A percentile compares a stretch with the other conserved stretches of the same genome.
Evolutionary conservation across 2,888 invertebrate species (phyloP).

Genomic region (Tenthredo distinguenda): DNA sequence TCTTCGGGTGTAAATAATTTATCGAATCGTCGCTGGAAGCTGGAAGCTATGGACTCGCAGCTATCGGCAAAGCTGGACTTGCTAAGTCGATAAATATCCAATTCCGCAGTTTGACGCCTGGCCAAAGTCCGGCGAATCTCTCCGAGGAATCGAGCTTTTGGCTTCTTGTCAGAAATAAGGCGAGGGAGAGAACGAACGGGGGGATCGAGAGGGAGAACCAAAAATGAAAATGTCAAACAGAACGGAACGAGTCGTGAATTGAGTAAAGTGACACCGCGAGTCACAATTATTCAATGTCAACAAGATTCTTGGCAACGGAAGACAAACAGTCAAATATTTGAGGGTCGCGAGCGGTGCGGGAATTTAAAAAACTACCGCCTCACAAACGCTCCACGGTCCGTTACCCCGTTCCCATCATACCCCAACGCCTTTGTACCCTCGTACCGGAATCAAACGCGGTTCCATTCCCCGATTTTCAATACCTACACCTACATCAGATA

Average conservation of each 20-base stretch:
- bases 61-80: constrained; percentile 17
- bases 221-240: constrained; percentile 52
- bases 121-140: constrained; percentile 54
- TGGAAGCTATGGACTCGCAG: not conserved
- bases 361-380: constrained; percentile 66
- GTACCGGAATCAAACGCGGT: constrained; percentile 7
- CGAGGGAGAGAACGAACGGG: not conserved
- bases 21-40: not conserved
- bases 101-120: constrained; percentile 60
- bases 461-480: constrained; percentile 4
- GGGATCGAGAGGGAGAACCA: constrained; percentile 16
- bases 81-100: constrained; percentile 58
- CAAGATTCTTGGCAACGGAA: constrained; percentile 69
- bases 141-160: constrained; percentile 27
- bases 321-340: constrained; percentile 72
- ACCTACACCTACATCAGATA: not conserved
- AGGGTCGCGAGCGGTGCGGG: constrained; percentile 56
- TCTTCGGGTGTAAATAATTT: constrained; percentile 8
- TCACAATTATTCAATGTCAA: constrained; percentile 66
- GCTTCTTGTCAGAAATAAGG: constrained; percentile 1
- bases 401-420: not conserved
- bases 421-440: constrained; percentile 22
- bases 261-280: constrained; percentile 63
- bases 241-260: constrained; percentile 26
- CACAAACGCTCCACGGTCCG: constrained; percentile 9